A percentile compares a stretch with the other conserved stretches of the same genome.
These are phyloP conservation scores for Eidolon helvum DNA, from an alignment of 2,113 vertebrate genomes.

Conservation along the genomic window DNA sequence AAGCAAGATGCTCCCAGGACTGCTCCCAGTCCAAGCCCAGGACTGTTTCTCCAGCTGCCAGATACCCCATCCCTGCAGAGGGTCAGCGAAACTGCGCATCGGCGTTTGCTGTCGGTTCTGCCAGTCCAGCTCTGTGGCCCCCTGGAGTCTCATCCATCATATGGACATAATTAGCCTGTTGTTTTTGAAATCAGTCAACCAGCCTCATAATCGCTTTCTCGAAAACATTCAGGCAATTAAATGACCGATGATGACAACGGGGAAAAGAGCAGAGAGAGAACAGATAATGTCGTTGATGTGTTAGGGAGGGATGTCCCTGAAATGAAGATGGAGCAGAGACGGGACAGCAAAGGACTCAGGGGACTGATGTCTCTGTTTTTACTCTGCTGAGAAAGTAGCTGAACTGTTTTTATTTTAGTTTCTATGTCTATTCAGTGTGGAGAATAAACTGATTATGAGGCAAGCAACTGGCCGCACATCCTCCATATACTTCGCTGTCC, in stretches of 20 bases:
- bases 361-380: neutral
- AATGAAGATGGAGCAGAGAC: neutral
- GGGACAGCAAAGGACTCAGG: neutral
- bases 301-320: neutral
- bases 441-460: neutral
- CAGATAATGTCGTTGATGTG: neutral
- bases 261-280: neutral
- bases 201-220: constrained; percentile 61
- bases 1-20: neutral
- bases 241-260: neutral
- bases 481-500: neutral
- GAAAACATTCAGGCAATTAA: constrained; percentile 25
- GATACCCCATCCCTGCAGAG: neutral
- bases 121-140: neutral
- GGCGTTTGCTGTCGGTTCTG: rapidly evolving
- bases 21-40: neutral
- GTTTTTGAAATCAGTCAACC: constrained; percentile 59
- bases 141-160: constrained; percentile 42
- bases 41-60: neutral
- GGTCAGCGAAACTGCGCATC: rapidly evolving
- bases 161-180: constrained; percentile 50
- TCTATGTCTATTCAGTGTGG: neutral
- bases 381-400: neutral
- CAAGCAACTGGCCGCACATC: rapidly evolving
- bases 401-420: neutral